A percentile compares a stretch with the other conserved stretches of the same genome.
Conservation (phyloP, 2,888 invertebrate species). For the Perizoma flavofasciatum region DNA sequence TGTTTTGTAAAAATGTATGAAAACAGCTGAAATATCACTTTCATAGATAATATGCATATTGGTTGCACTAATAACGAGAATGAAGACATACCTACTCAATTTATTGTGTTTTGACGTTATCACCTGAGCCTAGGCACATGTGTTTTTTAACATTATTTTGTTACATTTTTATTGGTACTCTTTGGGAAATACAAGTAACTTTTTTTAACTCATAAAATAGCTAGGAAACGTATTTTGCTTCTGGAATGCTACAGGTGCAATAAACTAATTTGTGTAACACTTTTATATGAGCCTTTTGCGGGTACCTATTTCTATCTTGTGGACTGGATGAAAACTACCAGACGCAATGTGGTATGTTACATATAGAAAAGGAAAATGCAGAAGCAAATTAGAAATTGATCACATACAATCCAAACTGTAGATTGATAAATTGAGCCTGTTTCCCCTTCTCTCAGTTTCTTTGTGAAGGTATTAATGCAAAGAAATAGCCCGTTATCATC, state of each 20-base stretch:
- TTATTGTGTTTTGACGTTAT: slow-evolving; percentile 48
- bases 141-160: slow-evolving; percentile 23
- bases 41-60: slow-evolving; percentile 40
- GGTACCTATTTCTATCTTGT: no score
- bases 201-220: no score
- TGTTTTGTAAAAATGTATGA: slow-evolving; percentile 11
- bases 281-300: no score
- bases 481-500: slow-evolving; percentile 25
- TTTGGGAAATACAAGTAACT: neutral
- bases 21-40: slow-evolving; percentile 38
- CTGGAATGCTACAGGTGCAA: no score
- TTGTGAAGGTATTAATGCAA: slow-evolving; percentile 2
- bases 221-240: no score
- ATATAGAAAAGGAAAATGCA: no score
- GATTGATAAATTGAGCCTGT: no score
- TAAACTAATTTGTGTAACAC: no score
- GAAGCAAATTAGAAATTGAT: no score
- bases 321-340: no score
- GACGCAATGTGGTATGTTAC: no score
- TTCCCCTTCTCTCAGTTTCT: neutral
- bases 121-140: slow-evolving; percentile 37
- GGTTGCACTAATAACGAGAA: slow-evolving; percentile 45
- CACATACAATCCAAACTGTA: slow-evolving; percentile 35
- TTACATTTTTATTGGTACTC: neutral
- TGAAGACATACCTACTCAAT: slow-evolving; percentile 37